Evolutionary conservation across 2,888 invertebrate genomes (phyloP).

Genomic region (Automeris io): DNA sequence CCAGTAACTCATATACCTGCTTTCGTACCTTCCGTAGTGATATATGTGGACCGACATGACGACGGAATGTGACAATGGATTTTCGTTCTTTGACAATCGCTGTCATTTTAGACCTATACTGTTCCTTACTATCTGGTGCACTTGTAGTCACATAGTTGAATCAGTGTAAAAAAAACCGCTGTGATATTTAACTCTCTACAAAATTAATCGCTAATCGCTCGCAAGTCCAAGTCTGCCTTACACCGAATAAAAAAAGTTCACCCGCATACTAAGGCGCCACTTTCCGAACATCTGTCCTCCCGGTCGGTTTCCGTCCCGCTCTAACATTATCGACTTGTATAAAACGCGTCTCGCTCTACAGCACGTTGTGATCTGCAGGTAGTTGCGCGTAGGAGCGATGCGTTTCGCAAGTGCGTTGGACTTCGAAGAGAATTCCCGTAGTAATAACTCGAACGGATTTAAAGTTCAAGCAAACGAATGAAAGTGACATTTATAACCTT

Average conservation of each 20-base stretch:
- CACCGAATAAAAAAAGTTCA: slow-evolving; percentile 35
- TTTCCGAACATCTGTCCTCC: slow-evolving; percentile 64
- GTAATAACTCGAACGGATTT: no score
- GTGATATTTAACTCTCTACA: not conserved
- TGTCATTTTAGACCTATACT: no score
- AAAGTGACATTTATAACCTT: no score
- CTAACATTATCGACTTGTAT: slow-evolving; percentile 8
- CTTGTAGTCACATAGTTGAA: not conserved
- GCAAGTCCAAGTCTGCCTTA: slow-evolving; percentile 16
- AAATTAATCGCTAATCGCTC: slow-evolving; percentile 14
- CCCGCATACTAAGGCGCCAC: slow-evolving; percentile 59
- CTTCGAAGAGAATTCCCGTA: slow-evolving; percentile 1
- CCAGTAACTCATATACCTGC: no score
- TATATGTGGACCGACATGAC: no score
- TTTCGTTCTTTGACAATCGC: no score
- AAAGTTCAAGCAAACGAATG: no score
- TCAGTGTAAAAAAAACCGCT: not conserved
- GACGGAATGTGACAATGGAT: no score
- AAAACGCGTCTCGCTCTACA: slow-evolving; percentile 17
- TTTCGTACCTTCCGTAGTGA: no score
- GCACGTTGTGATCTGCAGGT: slow-evolving; percentile 26
- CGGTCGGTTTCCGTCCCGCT: slow-evolving; percentile 7
- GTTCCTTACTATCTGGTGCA: no score
- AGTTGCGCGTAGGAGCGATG: slow-evolving; percentile 27
- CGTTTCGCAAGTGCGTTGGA: slow-evolving; percentile 31